These are phyloP conservation scores for Tympanoctomys barrerae DNA, from an alignment of 2,797 vertebrate genomes.

Conservation along the genomic window DNA sequence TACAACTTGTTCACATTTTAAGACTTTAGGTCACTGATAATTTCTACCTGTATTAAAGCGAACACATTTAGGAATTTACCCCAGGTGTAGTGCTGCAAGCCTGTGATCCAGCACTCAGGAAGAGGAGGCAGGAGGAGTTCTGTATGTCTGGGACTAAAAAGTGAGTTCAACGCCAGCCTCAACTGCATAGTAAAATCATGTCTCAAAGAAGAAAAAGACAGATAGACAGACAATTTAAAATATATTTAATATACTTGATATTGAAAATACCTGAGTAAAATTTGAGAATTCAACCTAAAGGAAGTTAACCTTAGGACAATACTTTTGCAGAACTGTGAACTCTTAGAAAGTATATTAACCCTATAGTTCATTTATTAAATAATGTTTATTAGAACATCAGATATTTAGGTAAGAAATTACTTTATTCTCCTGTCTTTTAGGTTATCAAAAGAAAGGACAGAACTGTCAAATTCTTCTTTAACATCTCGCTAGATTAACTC, in stretches of 20 bases:
- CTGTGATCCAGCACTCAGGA: neutral
- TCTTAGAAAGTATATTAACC: neutral
- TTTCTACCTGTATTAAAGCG: constrained; percentile 25
- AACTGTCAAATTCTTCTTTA: neutral
- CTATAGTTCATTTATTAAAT: neutral
- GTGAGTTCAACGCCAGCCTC: neutral
- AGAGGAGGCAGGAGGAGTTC: neutral
- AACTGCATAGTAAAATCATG: no score
- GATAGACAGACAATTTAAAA: neutral
- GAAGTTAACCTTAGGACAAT: neutral
- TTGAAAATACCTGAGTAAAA: constrained; percentile 30
- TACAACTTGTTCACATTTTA: constrained; percentile 33
- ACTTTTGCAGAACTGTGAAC: neutral
- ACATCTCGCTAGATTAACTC: neutral
- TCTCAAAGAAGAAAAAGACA: no score
- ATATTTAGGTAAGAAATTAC: neutral
- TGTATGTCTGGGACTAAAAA: neutral
- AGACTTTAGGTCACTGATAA: neutral
- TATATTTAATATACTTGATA: neutral
- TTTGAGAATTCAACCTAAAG: constrained; percentile 12
- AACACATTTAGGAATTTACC: neutral
- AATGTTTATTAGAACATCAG: neutral
- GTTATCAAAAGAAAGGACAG: neutral
- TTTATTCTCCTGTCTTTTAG: neutral
- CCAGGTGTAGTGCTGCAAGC: no score